phyloP scores from a whole-genome alignment of 1,140 invertebrate species.

The Heterodera carotae region DNA sequence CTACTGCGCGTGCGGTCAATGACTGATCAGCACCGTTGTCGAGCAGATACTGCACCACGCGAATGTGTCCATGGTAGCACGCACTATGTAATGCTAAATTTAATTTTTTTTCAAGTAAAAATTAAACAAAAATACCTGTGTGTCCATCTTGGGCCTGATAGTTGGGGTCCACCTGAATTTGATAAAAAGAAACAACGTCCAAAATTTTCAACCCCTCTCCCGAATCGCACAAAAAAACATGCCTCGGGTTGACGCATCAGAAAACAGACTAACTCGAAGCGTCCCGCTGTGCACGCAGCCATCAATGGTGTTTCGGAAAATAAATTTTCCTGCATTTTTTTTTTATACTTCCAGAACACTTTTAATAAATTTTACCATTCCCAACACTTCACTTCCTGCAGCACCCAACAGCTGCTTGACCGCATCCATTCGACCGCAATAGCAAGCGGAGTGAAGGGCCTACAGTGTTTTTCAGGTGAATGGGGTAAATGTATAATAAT shows the following conservation, averaged over 20 bases:
- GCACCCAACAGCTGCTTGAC: conserved; percentile 66
- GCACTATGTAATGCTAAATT: conserved; percentile 68
- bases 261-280: conserved; percentile 68
- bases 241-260: conserved; percentile 67
- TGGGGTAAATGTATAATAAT: background rate
- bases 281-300: conserved; percentile 68
- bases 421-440: conserved; percentile 67
- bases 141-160: conserved; percentile 69
- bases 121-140: conserved; percentile 59
- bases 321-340: conserved; percentile 65
- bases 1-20: conserved; percentile 65
- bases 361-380: conserved; percentile 43
- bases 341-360: background rate
- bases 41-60: conserved; percentile 68
- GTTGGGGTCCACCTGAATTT: conserved; percentile 66
- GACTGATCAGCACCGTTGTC: conserved; percentile 69
- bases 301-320: conserved; percentile 69
- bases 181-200: background rate
- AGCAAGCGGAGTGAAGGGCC: conserved; percentile 66
- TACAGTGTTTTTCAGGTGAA: too few relatives aligned
- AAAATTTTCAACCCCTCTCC: too few relatives aligned
- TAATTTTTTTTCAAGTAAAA: background rate
- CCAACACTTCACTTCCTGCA: conserved; percentile 65
- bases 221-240: background rate
- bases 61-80: conserved; percentile 69